Evolutionary conservation across 2,888 invertebrate genomes (phyloP).

Genomic region (Leuctra nigra): DNA sequence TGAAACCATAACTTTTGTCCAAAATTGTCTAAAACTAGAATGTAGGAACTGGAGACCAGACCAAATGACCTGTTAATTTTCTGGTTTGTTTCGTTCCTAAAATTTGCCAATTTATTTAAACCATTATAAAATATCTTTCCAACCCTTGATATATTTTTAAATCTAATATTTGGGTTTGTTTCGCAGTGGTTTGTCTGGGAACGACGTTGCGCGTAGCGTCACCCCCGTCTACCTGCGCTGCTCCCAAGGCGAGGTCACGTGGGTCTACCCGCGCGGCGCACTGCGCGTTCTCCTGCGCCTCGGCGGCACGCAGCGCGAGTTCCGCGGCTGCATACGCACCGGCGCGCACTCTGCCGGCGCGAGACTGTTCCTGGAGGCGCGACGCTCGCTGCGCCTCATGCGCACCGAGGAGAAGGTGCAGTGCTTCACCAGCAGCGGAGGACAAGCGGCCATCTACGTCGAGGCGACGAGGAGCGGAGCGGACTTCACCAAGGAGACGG

Average conservation of each 20-base stretch:
- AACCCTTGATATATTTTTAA: too few relatives aligned
- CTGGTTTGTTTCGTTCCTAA: too few relatives aligned
- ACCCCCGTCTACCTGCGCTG: conserved; percentile 72
- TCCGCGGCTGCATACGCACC: conserved; percentile 62
- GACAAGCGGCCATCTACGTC: conserved; percentile 59
- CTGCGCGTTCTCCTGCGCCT: conserved; percentile 58
- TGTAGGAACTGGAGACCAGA: too few relatives aligned
- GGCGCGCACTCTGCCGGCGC: conserved; percentile 39
- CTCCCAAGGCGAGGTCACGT: conserved; percentile 62
- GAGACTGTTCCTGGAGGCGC: conserved; percentile 59
- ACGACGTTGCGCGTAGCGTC: conserved; percentile 52
- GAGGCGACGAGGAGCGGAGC: conserved; percentile 42
- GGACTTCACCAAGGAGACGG: conserved; percentile 44
- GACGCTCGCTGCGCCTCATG: conserved; percentile 50
- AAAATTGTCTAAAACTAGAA: too few relatives aligned
- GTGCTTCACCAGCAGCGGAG: conserved; percentile 57
- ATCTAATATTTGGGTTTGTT: too few relatives aligned
- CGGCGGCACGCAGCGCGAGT: conserved; percentile 52
- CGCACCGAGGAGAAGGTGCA: conserved; percentile 50
- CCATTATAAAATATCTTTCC: too few relatives aligned
- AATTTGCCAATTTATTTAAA: too few relatives aligned
- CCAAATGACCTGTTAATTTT: too few relatives aligned
- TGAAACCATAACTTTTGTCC: too few relatives aligned
- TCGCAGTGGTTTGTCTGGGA: conserved; percentile 51
- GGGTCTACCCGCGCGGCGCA: conserved; percentile 70